These are phyloP conservation scores for Chiloscyllium punctatum DNA, from an alignment of 2,797 vertebrate genomes.

Conservation along the genomic window DNA sequence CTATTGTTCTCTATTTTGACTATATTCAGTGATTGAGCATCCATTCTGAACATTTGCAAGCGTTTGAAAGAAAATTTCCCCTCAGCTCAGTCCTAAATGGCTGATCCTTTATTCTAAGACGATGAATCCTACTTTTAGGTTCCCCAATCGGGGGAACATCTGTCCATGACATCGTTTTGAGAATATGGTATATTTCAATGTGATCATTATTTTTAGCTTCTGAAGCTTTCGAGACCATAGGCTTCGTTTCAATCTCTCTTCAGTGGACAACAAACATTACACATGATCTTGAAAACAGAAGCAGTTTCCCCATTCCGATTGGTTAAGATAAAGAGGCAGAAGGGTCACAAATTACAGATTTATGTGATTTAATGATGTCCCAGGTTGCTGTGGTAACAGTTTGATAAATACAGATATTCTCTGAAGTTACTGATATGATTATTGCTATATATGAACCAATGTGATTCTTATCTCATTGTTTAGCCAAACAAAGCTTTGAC, in stretches of 20 bases:
- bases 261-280: background rate
- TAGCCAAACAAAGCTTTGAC: background rate
- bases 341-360: background rate
- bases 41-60: background rate
- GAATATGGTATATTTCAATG: no score
- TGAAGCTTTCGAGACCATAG: background rate
- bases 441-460: background rate
- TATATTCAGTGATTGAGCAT: background rate
- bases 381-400: conserved; percentile 2
- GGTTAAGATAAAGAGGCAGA: background rate
- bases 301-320: background rate
- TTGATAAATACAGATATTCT: conserved; percentile 17
- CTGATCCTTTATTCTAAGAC: background rate
- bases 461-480: background rate
- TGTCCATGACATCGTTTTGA: no score
- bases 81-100: background rate
- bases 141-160: no score
- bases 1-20: background rate
- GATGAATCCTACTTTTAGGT: no score
- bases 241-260: background rate
- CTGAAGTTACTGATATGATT: background rate
- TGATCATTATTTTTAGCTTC: background rate
- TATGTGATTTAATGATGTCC: background rate
- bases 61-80: background rate
- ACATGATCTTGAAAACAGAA: background rate